Percentiles rank a stretch among this genome's conserved stretches.
Conservation (phyloP, 2,113 vertebrate genomes). For the Tachycineta bicolor region DNA sequence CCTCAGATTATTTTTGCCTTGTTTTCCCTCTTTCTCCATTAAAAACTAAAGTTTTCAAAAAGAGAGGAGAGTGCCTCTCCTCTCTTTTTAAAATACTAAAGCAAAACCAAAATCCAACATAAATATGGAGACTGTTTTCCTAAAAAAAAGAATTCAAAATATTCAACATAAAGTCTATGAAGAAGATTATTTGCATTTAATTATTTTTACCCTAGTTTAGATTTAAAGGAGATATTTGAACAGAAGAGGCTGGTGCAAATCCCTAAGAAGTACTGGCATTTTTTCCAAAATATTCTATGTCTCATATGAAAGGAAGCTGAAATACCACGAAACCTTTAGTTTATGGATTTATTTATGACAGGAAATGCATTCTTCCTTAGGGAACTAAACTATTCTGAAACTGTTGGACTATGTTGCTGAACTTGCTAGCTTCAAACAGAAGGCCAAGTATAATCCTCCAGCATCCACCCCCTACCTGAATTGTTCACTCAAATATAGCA, state of each 20-base stretch:
- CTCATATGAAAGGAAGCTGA: constrained; percentile 35
- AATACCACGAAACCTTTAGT: constrained; percentile 10
- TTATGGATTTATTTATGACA: constrained; percentile 53
- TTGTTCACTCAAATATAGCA: constrained; percentile 10
- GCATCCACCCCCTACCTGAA: not conserved
- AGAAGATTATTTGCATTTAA: not conserved
- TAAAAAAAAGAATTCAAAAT: not conserved
- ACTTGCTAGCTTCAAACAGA: constrained; percentile 33
- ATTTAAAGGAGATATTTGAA: not conserved
- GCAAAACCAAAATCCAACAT: not conserved
- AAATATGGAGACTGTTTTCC: not conserved
- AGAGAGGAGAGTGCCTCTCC: not conserved
- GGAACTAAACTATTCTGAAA: constrained; percentile 37
- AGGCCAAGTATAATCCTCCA: not conserved
- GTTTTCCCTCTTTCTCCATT: not conserved
- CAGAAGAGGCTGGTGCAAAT: not conserved
- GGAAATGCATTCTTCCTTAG: constrained; percentile 42
- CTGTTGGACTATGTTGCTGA: constrained; percentile 33
- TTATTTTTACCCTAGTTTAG: constrained; percentile 11
- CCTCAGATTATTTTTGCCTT: not conserved
- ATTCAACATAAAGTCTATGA: not conserved
- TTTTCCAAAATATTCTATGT: not conserved
- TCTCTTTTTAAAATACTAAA: not conserved
- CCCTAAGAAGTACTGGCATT: not conserved
- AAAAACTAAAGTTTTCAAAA: not conserved